phyloP scores from a whole-genome alignment of 1,140 invertebrate genomes.

The Bombus pyrosoma region DNA sequence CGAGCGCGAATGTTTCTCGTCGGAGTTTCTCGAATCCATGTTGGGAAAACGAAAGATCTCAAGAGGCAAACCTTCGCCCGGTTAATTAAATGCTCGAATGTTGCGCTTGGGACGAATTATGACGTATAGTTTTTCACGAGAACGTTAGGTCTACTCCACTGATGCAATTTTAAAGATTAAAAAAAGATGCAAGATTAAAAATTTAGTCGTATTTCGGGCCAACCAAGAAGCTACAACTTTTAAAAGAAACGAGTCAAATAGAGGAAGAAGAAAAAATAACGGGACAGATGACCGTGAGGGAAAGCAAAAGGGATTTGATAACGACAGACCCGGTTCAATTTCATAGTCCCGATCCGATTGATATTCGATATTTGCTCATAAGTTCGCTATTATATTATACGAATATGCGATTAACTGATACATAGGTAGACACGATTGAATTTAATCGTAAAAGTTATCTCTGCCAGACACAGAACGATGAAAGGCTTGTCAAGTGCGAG shows the following conservation, averaged over 20 bases:
- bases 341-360: neutral
- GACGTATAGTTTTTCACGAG: neutral
- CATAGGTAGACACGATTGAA: too few relatives aligned
- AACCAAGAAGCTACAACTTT: too few relatives aligned
- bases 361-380: neutral
- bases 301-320: neutral
- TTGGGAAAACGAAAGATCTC: neutral
- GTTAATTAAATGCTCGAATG: neutral
- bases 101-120: neutral
- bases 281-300: neutral
- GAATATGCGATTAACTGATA: neutral
- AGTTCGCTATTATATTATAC: neutral
- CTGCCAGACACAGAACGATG: neutral
- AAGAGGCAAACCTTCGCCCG: neutral
- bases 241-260: neutral
- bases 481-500: conserved; percentile 22
- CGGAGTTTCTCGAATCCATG: neutral
- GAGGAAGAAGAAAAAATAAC: neutral
- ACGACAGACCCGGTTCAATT: neutral
- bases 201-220: neutral
- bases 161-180: too few relatives aligned
- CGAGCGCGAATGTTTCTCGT: neutral
- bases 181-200: too few relatives aligned
- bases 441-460: neutral
- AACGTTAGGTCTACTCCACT: too few relatives aligned